Evolutionary conservation across 1,140 invertebrate genomes (phyloP), one percentile per base, ranked within the genome.

Genomic region (Cyclina sinensis): DNA sequence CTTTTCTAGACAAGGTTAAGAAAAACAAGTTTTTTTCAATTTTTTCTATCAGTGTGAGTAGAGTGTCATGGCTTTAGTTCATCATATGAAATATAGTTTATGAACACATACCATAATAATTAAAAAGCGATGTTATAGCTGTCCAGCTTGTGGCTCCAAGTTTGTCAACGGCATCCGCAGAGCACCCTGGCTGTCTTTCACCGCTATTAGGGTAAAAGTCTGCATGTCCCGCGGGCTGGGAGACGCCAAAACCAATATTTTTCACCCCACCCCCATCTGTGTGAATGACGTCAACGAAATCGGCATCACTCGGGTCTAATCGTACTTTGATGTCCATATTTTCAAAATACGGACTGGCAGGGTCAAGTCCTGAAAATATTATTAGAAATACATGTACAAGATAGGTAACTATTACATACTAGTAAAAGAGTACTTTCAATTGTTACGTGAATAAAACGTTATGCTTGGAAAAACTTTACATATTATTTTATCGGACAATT

Each of bases 231-330:
- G 98, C 97, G 0, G 98, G 97, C 94, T 98, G 97, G 95, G 97
- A 97, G 0, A 97, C 97, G 4, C 98, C 98, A 16, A 98, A 84
- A n/a, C 94, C 94, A 7, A 92, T 46, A 21, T 78, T 59, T 2
- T 84, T 30, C 27, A 93, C 62, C 18, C 87, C 89, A 4, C 89
- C 98, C 0, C 98, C 98, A 94, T 99, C 99, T 18, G 98, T 98
- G 93, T 99, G 98, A 70, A 99, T 99, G 0, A 99, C 98, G 94
- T 99, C 99, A 0, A 99, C 98, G 94, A 99, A 99, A 54, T 97
- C 96, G 0, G 98, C 98, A 95, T 99, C 98, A 30, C 93, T 91
- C 7, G 93, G 92, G 79, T 96, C 95, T 21, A 96, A 87, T 48
- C 94, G 89, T 30, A 94, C 93, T n/a, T 96, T 96, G 83, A 93